Evolutionary conservation across 2,888 invertebrate genomes (phyloP).

Genomic region (Teleiodes luculella): DNA sequence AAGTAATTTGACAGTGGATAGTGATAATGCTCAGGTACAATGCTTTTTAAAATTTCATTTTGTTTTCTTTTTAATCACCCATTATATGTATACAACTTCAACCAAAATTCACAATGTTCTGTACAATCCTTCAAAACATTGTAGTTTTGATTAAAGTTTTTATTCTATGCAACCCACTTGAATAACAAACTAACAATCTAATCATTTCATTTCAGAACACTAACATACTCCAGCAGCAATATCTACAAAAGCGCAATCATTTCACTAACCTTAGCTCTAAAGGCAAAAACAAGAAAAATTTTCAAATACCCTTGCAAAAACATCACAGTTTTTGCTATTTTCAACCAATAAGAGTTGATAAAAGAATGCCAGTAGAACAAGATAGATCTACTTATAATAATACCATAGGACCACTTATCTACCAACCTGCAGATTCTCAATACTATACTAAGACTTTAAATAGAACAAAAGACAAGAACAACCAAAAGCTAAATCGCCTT

Average conservation of each 20-base stretch:
- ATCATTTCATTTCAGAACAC: conserved; percentile 76
- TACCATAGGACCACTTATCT: conserved; percentile 69
- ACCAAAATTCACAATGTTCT: background rate
- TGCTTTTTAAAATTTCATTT: conserved; percentile 45
- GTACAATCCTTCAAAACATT: background rate
- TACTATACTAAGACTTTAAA: conserved; percentile 73
- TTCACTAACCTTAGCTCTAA: conserved; percentile 73
- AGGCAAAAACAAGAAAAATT: conserved; percentile 79
- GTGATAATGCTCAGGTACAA: conserved; percentile 69
- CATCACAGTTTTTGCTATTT: conserved; percentile 83
- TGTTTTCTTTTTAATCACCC: conserved; percentile 33
- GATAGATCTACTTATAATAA: conserved; percentile 63
- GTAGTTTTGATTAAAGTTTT: background rate
- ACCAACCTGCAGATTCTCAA: conserved; percentile 62
- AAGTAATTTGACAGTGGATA: conserved; percentile 51
- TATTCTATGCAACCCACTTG: conserved; percentile 27
- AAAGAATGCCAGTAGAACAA: conserved; percentile 71
- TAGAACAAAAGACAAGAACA: conserved; percentile 67
- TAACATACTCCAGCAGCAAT: conserved; percentile 78
- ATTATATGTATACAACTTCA: background rate
- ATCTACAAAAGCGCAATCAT: conserved; percentile 77
- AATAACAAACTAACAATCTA: conserved; percentile 57
- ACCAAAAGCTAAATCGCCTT: conserved; percentile 65
- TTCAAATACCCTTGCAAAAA: conserved; percentile 81
- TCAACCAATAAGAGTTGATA: conserved; percentile 81